Percentiles rank a stretch among this genome's conserved stretches.
phyloP scores from a whole-genome alignment of 1,140 invertebrate species.

The Cydia strobilella region DNA sequence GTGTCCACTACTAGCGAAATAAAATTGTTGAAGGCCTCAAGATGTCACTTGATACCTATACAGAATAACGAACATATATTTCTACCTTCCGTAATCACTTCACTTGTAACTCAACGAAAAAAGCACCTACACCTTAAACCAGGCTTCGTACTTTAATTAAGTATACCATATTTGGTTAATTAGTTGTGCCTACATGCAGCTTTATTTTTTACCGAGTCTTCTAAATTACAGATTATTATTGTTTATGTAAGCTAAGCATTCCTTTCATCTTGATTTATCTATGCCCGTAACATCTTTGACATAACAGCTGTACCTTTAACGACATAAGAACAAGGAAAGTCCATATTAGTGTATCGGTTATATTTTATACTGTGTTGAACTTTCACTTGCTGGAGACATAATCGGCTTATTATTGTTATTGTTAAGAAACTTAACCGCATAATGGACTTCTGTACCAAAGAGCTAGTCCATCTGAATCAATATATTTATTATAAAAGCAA shows the following conservation, averaged over 20 bases:
- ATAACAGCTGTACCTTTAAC: conserved; percentile 6
- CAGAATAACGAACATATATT: neutral
- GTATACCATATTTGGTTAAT: conserved; percentile 5
- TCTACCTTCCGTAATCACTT: neutral
- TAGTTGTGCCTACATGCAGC: neutral
- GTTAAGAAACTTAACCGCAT: neutral
- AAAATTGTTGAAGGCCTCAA: no score
- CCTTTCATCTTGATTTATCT: neutral
- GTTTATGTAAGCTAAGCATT: conserved; percentile 5
- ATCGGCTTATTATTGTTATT: conserved; percentile 1
- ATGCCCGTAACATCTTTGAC: neutral
- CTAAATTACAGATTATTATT: conserved; percentile 5
- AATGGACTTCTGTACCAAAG: conserved; percentile 5
- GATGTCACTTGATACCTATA: neutral
- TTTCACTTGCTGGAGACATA: conserved; percentile 14
- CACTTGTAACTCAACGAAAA: neutral
- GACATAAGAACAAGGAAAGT: conserved; percentile 12
- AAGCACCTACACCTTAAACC: neutral
- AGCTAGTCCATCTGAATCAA: neutral
- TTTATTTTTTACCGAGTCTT: neutral
- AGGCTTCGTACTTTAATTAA: neutral
- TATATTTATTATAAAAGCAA: neutral
- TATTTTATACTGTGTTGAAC: neutral
- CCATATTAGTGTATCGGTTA: conserved; percentile 10
- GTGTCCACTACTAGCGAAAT: no score